Percentiles rank a stretch among this genome's conserved stretches.
Conservation (phyloP, 2,888 invertebrate genomes). For the Nymphalis c-album region DNA sequence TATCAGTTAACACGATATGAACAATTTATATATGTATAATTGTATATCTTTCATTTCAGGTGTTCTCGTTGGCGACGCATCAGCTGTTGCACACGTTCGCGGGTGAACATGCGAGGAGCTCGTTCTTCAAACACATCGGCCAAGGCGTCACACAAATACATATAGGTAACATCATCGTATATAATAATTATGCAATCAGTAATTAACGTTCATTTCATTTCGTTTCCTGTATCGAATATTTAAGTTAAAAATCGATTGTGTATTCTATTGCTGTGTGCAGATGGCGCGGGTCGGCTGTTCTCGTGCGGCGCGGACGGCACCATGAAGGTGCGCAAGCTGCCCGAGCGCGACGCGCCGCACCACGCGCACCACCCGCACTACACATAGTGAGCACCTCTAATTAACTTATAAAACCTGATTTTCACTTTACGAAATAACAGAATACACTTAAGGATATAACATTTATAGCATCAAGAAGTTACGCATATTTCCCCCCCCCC, state of each 20-base stretch:
- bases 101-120: conserved; percentile 96
- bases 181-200: background rate
- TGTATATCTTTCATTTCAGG: conserved; percentile 79
- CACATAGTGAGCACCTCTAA: background rate
- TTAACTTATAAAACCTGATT: too few relatives aligned
- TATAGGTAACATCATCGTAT: conserved; percentile 73
- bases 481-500: too few relatives aligned
- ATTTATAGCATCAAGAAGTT: too few relatives aligned
- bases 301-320: conserved; percentile 99
- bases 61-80: conserved; percentile 95
- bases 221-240: too few relatives aligned
- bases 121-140: conserved; percentile 98
- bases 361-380: conserved; percentile 45
- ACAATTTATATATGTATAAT: background rate
- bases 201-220: background rate
- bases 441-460: too few relatives aligned
- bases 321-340: conserved; percentile 97
- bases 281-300: conserved; percentile 93
- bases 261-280: conserved; percentile 57
- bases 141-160: conserved; percentile 98
- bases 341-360: conserved; percentile 84
- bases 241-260: background rate
- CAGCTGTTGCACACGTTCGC: conserved; percentile 93
- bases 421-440: too few relatives aligned
- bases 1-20: too few relatives aligned